Conservation (phyloP, 2,113 vertebrate genomes). For the Platichthys flesus region DNA sequence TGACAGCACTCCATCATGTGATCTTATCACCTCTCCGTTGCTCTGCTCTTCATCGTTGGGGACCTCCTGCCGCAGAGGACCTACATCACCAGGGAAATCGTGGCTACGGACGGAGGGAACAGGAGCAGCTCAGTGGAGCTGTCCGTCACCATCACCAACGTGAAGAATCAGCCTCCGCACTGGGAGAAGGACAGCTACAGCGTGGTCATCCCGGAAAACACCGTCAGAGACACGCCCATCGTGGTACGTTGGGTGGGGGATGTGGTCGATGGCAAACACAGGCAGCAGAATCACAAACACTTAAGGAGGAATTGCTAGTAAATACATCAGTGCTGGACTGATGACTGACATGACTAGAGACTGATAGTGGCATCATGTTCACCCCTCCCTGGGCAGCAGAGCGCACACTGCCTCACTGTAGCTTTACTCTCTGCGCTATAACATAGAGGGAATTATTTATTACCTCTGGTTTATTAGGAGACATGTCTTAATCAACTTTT, state of each 20-base stretch:
- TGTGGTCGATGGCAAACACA: background rate
- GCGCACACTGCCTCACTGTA: no score
- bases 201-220: conserved; percentile 87
- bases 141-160: conserved; percentile 85
- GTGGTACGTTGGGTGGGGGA: conserved; percentile 71
- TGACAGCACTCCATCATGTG: background rate
- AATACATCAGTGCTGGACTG: background rate
- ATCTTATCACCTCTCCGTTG: background rate
- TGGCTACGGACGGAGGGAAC: conserved; percentile 88
- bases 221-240: conserved; percentile 81
- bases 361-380: no score
- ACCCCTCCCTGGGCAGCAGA: no score
- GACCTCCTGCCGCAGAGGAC: conserved; percentile 73
- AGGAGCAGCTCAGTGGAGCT: conserved; percentile 87
- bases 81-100: conserved; percentile 85
- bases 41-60: background rate
- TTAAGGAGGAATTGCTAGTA: background rate
- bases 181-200: conserved; percentile 88
- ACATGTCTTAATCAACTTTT: background rate
- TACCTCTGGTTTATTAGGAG: background rate
- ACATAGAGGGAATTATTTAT: no score
- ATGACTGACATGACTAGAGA: no score
- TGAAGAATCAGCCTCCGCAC: conserved; percentile 89
- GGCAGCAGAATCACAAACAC: background rate
- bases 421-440: no score